Base-by-base conservation (phyloP, 2,888 invertebrate species). In the Lepas anatifera region DNA sequence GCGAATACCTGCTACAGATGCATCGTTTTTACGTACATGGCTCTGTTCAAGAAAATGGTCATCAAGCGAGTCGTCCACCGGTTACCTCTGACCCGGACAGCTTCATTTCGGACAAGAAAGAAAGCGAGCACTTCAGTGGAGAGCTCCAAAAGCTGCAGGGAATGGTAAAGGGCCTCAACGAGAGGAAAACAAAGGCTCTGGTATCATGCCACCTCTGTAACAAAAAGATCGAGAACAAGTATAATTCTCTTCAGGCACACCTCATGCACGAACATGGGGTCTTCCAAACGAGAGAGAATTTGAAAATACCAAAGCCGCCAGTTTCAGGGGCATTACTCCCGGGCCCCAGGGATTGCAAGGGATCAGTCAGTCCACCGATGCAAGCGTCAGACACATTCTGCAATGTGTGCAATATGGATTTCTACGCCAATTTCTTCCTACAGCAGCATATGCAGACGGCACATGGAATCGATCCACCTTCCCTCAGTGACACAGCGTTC, bases 161-260 rank as follows among this genome's bases (percentile, higher is more conserved):
- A 29, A 95, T 92, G 93, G 90, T 91, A 76, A 86, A 89, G 76
- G 94, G 90, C 80, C 82, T 92, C 76, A 95, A 91, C 80, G 92
- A 58, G 76, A 76, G 46, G 77, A 76, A 72, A 76, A 71, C 76
- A 68, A n/a, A 71, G 35, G 64, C 69, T 71, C 25, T 64, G 10
- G 41, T 71, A 52, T 63, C 63, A 32, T 91, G 91, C 77, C 85
- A 84, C 70, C 80, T 88, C 25, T 92, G 91, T 76, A 86, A 86
- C 46, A 85, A 86, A 73, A 89, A 89, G 74, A 85, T 87, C 77
- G 88, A 89, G 73, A 86, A 88, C 76, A 86, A 87, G 74, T 87
- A 87, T 76, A n/a, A n/a, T n/a, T 86, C 86, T 71, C 81, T 92
- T 46, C 86, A 86, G 73, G 85, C 84, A 25, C 88, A 89, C 77